These are phyloP conservation scores for Falco rusticolus DNA, from an alignment of 2,797 vertebrate species.

Conservation along the genomic window DNA sequence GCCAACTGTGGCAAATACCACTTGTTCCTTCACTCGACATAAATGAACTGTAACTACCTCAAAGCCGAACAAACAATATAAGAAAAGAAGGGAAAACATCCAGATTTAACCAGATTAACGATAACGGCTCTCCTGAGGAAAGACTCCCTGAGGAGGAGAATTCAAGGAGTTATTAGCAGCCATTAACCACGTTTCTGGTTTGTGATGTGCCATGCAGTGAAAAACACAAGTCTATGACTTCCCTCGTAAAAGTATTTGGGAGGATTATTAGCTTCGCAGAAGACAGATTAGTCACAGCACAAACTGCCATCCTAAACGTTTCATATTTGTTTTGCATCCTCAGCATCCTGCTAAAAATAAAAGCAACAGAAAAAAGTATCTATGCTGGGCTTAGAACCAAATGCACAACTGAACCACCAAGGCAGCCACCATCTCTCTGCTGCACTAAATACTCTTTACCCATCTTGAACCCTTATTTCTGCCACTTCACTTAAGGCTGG, in stretches of 20 bases:
- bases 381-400: not conserved
- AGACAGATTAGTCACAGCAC: not conserved
- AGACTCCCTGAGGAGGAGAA: conserved; percentile 16
- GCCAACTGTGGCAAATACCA: not conserved
- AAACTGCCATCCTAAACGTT: not conserved
- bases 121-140: conserved; percentile 20
- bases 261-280: not conserved
- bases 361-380: not conserved
- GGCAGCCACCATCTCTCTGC: not conserved
- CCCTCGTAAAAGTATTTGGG: not conserved
- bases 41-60: conserved; percentile 42
- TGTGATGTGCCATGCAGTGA: not conserved
- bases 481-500: not conserved
- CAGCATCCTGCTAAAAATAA: not conserved
- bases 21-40: conserved; percentile 8
- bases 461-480: not conserved
- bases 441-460: not conserved
- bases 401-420: not conserved
- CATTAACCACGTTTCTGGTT: conserved; percentile 1
- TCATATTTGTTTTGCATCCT: not conserved
- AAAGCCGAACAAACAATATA: conserved; percentile 30
- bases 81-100: conserved; percentile 37
- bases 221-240: conserved; percentile 20
- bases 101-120: conserved; percentile 61
- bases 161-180: conserved; percentile 8